These are phyloP conservation scores for Tyto alba DNA, from an alignment of 2,113 vertebrate species.

Conservation along the genomic window DNA sequence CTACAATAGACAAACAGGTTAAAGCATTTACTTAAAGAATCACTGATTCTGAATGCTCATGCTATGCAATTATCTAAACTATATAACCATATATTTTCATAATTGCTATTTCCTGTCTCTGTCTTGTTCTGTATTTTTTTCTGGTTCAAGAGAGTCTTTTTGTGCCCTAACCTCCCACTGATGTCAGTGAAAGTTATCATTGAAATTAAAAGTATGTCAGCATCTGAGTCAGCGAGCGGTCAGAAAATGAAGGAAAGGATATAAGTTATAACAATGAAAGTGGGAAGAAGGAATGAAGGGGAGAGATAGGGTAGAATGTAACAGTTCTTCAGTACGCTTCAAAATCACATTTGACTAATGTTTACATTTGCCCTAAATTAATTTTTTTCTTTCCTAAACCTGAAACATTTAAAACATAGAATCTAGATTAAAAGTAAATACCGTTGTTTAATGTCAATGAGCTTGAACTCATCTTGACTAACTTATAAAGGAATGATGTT, in stretches of 20 bases:
- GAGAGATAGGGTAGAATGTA: background rate
- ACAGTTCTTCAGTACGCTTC: background rate
- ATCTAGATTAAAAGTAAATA: background rate
- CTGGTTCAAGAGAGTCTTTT: background rate
- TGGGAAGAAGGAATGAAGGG: background rate
- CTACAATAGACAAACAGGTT: background rate
- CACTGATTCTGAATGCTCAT: background rate
- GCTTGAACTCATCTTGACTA: background rate
- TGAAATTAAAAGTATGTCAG: background rate
- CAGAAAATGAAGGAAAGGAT: background rate
- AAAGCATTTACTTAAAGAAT: background rate
- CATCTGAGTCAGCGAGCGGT: background rate
- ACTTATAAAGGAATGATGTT: background rate
- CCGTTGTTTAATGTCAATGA: background rate
- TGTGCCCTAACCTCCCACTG: background rate
- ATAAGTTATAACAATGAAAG: background rate
- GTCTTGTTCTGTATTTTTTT: background rate
- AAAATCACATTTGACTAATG: background rate
- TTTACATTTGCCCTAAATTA: background rate
- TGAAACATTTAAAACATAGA: background rate
- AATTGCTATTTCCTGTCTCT: background rate
- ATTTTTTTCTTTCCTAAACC: background rate
- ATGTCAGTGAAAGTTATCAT: background rate
- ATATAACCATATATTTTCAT: background rate
- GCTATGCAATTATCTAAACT: background rate